Base-by-base conservation (phyloP, 2,113 vertebrate species). In the Heterochromis multidens region DNA sequence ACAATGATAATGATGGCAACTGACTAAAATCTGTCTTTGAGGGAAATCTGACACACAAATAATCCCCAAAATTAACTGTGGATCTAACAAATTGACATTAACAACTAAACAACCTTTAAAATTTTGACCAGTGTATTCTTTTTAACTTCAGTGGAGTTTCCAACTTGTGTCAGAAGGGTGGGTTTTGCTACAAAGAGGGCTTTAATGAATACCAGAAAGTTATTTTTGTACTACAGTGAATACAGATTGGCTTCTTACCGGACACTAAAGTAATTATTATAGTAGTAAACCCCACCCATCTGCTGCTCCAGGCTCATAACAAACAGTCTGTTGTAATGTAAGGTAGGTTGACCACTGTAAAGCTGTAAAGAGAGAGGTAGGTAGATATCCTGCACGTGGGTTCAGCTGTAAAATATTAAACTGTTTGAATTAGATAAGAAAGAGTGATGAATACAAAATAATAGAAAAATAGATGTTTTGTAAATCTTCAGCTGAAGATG, bases 351-450 rank as follows among this genome's bases (percentile, higher is more conserved):
- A 65, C 77, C 57, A 4, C 33, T 80, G 85, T 91, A 37, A 84
- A 86, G 87, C 91, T 84, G 89, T 83, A 4, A 80, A 80, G 81
- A 86, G 79, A 90, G 92, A 94, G 94, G 88, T 89, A 95, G 94
- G 92, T 94, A 87, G 65, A 91, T 19, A 88, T 90, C 81, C 87
- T 92, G 91, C 82, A 80, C 19, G 86, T 81, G 88, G 84, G 85
- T 79, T 82, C 77, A 62, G 65, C 82, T 88, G 85, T 59, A 49
- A 81, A 76, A 87, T 25, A 62, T 74, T 46, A 74, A 74, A 52
- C 29, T 65, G 61, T 23, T 13, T 57, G 37, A 79, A 46, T 33
- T n/a, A 33, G 37, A 40, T n/a, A 23, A 70, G 6, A 10, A 49
- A 82, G 49, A 86, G 60, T 4, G 7, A 84, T 46, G 58, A 82